Evolutionary conservation across 1,140 invertebrate species (phyloP), one percentile per base, ranked within the genome.

Genomic region (Arion vulgaris): DNA sequence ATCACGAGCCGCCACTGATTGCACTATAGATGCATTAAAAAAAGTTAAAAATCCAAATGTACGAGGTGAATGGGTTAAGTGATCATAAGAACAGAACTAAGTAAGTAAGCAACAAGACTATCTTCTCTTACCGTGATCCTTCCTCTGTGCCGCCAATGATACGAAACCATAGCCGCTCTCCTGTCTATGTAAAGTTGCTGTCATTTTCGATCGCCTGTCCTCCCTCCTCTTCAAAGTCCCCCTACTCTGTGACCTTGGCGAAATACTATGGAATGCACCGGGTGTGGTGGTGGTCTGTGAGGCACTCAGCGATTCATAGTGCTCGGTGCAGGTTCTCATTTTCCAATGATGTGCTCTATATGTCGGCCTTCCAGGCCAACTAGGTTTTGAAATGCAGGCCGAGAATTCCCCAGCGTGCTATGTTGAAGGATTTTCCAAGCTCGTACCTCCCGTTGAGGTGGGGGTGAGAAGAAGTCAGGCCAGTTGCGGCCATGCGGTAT

Each of bases 71-170:
- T n/a, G n/a, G n/a, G n/a, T n/a, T n/a, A n/a, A n/a, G n/a, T n/a
- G n/a, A n/a, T n/a, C n/a, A n/a, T n/a, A n/a, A n/a, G n/a, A n/a
- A n/a, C n/a, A n/a, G n/a, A n/a, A n/a, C n/a, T n/a, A n/a, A n/a
- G n/a, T n/a, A n/a, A n/a, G n/a, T n/a, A n/a, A n/a, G n/a, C n/a
- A n/a, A n/a, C n/a, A n/a, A n/a, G n/a, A n/a, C n/a, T n/a, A n/a
- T n/a, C n/a, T n/a, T n/a, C n/a, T n/a, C n/a, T n/a, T n/a, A n/a
- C n/a, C n/a, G 96, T 85, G 97, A 97, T 84, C 97, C 96, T 94
- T 99, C 98, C 93, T 99, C 98, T 0, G 97, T 98, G 45, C 98
- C 98, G n/a, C 98, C 98, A 45, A 99, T 96, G 90, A 99, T 98
- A 86, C 98, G 94, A 99, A 99, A 13, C 98, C 98, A 93, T 99